These are phyloP conservation scores for Lanistes nyassanus DNA, from an alignment of 1,140 invertebrate species.

Conservation along the genomic window DNA sequence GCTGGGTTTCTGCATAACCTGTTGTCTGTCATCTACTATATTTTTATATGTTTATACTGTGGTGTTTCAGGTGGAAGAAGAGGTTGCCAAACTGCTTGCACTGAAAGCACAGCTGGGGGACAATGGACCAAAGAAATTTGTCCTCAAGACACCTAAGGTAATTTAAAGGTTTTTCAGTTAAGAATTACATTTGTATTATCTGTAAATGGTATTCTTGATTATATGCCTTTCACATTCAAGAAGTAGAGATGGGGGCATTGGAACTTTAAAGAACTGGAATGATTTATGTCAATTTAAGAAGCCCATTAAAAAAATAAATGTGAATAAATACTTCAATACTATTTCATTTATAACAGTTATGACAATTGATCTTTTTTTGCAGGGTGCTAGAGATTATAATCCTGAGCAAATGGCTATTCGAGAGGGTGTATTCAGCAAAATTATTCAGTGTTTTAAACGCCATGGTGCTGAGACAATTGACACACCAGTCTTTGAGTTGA, in stretches of 20 bases:
- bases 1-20: neutral
- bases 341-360: no score
- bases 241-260: no score
- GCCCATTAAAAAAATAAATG: no score
- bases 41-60: no score
- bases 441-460: conserved; percentile 90
- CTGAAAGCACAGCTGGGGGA: conserved; percentile 79
- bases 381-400: conserved; percentile 95
- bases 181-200: neutral
- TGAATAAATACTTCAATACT: neutral
- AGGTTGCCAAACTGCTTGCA: conserved; percentile 83
- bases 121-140: conserved; percentile 78
- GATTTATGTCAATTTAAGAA: no score
- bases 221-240: no score
- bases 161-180: neutral
- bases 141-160: conserved; percentile 84
- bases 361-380: conserved; percentile 10
- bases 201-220: neutral
- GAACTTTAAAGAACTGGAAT: no score
- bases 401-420: conserved; percentile 95
- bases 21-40: neutral
- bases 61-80: conserved; percentile 76
- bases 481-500: conserved; percentile 98
- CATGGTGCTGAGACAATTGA: conserved; percentile 99
- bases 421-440: conserved; percentile 88